A percentile compares a stretch with the other conserved stretches of the same genome.
Evolutionary conservation across 2,113 vertebrate genomes (phyloP).

Genomic region (Cyanistes caeruleus): DNA sequence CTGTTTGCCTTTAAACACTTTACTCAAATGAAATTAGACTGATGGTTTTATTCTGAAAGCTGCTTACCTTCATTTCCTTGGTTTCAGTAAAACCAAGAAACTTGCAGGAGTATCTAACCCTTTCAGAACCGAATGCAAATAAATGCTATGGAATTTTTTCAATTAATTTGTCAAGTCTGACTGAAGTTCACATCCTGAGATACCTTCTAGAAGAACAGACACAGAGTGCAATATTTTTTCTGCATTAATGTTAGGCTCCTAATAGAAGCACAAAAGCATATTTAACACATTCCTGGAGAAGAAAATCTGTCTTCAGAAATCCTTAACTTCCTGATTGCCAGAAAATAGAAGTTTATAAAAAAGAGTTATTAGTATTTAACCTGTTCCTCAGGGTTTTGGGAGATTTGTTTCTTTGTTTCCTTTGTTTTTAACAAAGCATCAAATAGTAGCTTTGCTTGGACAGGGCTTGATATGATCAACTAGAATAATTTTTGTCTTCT

Average conservation of each 20-base stretch:
- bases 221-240: not conserved
- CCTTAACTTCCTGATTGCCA: not conserved
- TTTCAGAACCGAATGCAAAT: not conserved
- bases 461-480: not conserved
- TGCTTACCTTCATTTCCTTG: not conserved
- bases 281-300: not conserved
- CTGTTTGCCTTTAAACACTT: not conserved
- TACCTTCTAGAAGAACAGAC: not conserved
- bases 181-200: not conserved
- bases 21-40: not conserved
- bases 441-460: not conserved
- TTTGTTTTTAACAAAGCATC: not conserved
- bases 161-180: not conserved
- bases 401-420: not conserved
- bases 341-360: not conserved
- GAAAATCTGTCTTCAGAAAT: not conserved
- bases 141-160: not conserved
- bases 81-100: not conserved
- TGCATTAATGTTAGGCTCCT: not conserved
- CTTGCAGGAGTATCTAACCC: not conserved
- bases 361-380: not conserved
- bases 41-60: not conserved
- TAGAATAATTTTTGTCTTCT: not conserved
- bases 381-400: not conserved
- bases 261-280: not conserved